phyloP scores from a whole-genome alignment of 2,797 vertebrate genomes.

The Siniperca scherzeri region DNA sequence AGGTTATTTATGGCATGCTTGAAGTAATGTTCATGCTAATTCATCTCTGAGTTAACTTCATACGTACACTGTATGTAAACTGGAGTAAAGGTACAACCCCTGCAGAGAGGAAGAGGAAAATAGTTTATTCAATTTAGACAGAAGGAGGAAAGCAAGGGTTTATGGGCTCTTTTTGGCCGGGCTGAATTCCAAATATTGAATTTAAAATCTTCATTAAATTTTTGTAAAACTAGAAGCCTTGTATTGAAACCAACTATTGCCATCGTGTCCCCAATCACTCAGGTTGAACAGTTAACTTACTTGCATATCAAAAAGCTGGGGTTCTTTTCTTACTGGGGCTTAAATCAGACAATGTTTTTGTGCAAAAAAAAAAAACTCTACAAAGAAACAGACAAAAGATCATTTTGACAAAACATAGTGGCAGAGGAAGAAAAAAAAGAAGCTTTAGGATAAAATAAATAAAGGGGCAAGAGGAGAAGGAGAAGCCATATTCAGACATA shows the following conservation, averaged over 20 bases:
- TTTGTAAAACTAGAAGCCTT: background rate
- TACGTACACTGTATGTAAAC: background rate
- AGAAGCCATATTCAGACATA: background rate
- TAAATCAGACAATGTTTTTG: background rate
- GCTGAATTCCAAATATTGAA: background rate
- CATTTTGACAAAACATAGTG: too few species aligned
- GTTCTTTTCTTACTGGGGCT: background rate
- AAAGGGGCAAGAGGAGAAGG: background rate
- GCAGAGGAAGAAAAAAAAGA: background rate
- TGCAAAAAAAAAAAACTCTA: background rate
- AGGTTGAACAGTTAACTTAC: background rate
- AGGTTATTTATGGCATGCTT: background rate
- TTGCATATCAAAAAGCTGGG: background rate
- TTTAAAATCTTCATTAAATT: slow-evolving; percentile 5
- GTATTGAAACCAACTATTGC: background rate
- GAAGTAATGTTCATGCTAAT: background rate
- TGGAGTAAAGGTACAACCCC: background rate
- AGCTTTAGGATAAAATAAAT: background rate
- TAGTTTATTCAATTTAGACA: background rate
- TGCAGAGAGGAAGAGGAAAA: slow-evolving; percentile 4
- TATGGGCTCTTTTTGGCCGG: background rate
- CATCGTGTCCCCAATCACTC: background rate
- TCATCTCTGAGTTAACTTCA: background rate
- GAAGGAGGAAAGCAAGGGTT: background rate
- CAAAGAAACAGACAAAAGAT: background rate